Conservation (phyloP, 2,113 vertebrate genomes). For the Motacilla alba region DNA sequence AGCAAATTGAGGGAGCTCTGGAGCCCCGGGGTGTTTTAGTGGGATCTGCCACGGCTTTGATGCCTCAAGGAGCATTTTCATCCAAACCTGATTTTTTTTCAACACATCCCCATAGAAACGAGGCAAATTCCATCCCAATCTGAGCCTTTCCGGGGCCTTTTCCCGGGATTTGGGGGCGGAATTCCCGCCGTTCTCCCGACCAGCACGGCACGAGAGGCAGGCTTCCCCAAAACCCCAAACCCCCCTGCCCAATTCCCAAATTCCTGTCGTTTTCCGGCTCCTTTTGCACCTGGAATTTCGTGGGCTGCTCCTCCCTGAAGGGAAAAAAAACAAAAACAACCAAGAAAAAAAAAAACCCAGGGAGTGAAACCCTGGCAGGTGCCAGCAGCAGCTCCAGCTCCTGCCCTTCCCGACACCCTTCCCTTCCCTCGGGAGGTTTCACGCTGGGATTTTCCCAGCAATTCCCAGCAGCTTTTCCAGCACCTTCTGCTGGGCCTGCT, state of each 20-base stretch:
- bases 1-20: neutral
- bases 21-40: neutral
- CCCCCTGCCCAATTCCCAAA: no score
- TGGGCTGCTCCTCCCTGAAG: neutral
- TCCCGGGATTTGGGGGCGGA: neutral
- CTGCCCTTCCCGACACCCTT: neutral
- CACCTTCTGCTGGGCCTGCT: neutral
- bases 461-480: neutral
- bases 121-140: fast-evolving
- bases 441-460: neutral
- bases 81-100: neutral
- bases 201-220: neutral
- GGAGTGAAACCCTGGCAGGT: neutral
- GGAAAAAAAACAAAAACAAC: neutral
- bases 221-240: neutral
- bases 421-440: neutral
- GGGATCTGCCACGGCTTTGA: neutral
- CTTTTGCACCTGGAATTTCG: neutral
- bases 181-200: no score
- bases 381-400: neutral
- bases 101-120: neutral
- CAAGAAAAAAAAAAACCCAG: neutral
- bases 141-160: neutral
- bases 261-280: fast-evolving
- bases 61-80: neutral